Evolutionary conservation across 2,113 vertebrate species (phyloP).

Genomic region (Halichoeres trimaculatus): DNA sequence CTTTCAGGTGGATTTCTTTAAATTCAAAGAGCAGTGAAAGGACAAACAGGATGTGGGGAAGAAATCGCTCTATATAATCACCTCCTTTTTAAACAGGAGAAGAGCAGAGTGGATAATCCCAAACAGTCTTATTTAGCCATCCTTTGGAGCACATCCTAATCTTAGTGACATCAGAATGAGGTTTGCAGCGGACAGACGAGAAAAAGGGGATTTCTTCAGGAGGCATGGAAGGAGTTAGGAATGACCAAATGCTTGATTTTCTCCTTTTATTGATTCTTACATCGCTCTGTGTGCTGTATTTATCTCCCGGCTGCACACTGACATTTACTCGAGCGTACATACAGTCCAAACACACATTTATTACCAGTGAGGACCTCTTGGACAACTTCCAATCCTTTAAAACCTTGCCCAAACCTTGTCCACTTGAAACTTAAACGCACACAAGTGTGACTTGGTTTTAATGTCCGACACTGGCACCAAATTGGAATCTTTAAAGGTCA

Average conservation of each 20-base stretch:
- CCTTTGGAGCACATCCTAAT: slow-evolving; percentile 5
- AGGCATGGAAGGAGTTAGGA: slow-evolving; percentile 8
- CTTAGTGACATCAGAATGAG: slow-evolving; percentile 25
- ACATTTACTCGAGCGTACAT: slow-evolving; percentile 39
- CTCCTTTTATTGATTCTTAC: slow-evolving; percentile 51
- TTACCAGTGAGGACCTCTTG: slow-evolving; percentile 10
- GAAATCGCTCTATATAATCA: slow-evolving; percentile 50
- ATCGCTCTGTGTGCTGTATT: slow-evolving; percentile 42
- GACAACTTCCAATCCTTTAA: slow-evolving; percentile 12
- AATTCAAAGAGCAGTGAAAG: slow-evolving; percentile 42
- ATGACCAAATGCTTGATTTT: slow-evolving; percentile 34
- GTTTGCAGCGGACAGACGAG: slow-evolving; percentile 26
- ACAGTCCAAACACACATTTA: slow-evolving; percentile 47
- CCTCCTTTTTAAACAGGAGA: slow-evolving; percentile 20
- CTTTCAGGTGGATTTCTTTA: slow-evolving; percentile 55
- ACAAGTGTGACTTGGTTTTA: slow-evolving; percentile 1
- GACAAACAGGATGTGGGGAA: slow-evolving; percentile 42
- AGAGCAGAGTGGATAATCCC: slow-evolving; percentile 4
- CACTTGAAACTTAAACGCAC: not conserved
- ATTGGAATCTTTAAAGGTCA: slow-evolving; percentile 3
- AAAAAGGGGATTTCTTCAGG: slow-evolving; percentile 47
- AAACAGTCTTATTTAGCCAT: slow-evolving; percentile 22
- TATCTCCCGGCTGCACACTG: slow-evolving; percentile 53
- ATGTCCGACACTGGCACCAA: not conserved
- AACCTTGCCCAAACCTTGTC: slow-evolving; percentile 1